Evolutionary conservation across 2,113 vertebrate species (phyloP).

Genomic region (Heterochromis multidens): DNA sequence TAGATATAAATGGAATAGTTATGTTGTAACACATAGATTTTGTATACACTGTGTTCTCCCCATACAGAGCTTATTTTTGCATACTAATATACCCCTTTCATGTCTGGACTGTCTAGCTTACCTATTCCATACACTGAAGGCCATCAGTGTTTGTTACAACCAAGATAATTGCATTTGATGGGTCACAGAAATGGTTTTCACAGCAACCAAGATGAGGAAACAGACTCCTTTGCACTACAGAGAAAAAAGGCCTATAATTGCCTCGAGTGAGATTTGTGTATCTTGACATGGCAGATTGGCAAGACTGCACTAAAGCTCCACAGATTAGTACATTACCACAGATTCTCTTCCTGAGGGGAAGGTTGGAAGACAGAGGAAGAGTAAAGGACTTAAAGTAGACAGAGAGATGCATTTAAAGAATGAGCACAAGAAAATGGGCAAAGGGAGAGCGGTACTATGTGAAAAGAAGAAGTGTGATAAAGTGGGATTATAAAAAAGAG

Average conservation of each 20-base stretch:
- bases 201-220: conserved; percentile 21
- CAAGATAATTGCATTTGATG: conserved; percentile 44
- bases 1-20: background rate
- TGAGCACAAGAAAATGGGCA: conserved; percentile 24
- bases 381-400: conserved; percentile 45
- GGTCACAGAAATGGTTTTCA: conserved; percentile 46
- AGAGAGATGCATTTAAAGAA: conserved; percentile 37
- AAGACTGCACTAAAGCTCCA: conserved; percentile 56
- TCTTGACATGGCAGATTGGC: conserved; percentile 72
- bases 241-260: conserved; percentile 58
- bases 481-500: conserved; percentile 42
- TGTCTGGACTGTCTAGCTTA: background rate
- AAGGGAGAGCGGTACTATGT: conserved; percentile 5
- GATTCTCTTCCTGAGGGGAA: conserved; percentile 47
- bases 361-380: conserved; percentile 29
- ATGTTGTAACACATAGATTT: background rate
- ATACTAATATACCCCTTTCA: background rate
- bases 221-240: conserved; percentile 23
- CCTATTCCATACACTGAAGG: background rate
- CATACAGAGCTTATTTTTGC: background rate
- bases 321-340: conserved; percentile 67
- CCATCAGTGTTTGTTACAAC: conserved; percentile 28
- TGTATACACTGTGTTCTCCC: background rate
- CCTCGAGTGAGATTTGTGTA: conserved; percentile 66
- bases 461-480: conserved; percentile 21